A percentile compares a stretch with the other conserved stretches of the same genome.
Evolutionary conservation across 1,140 invertebrate species (phyloP).

Genomic region (Polypedilum vanderplanki): DNA sequence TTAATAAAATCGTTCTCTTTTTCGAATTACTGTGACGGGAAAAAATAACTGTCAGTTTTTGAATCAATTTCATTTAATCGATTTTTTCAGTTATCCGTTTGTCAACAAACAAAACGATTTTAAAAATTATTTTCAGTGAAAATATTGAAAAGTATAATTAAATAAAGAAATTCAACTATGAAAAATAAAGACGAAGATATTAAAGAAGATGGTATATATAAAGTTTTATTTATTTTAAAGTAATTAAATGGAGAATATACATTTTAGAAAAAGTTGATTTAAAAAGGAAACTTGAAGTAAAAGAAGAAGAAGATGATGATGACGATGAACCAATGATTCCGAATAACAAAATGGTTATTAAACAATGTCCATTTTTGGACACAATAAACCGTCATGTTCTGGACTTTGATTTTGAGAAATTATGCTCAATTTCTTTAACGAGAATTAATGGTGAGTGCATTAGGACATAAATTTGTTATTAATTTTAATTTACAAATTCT

Average conservation of each 20-base stretch:
- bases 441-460: constrained; percentile 73
- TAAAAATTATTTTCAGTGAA: too few relatives aligned
- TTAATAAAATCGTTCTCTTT: too few relatives aligned
- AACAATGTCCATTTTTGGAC: constrained; percentile 84
- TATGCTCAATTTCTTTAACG: constrained; percentile 96
- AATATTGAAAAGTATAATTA: background rate
- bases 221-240: background rate
- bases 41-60: too few relatives aligned
- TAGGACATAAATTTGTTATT: background rate
- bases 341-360: background rate
- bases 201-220: background rate
- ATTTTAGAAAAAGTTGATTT: background rate
- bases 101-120: too few relatives aligned
- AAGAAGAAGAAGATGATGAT: background rate
- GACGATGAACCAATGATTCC: background rate
- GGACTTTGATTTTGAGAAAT: constrained; percentile 99
- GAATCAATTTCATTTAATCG: too few relatives aligned
- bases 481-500: background rate
- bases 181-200: background rate
- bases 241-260: background rate
- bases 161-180: background rate
- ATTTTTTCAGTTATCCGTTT: too few relatives aligned
- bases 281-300: background rate
- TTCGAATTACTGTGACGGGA: too few relatives aligned
- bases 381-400: constrained; percentile 94